phyloP scores from a whole-genome alignment of 1,140 invertebrate species.

The Zaprionus ornatus region DNA sequence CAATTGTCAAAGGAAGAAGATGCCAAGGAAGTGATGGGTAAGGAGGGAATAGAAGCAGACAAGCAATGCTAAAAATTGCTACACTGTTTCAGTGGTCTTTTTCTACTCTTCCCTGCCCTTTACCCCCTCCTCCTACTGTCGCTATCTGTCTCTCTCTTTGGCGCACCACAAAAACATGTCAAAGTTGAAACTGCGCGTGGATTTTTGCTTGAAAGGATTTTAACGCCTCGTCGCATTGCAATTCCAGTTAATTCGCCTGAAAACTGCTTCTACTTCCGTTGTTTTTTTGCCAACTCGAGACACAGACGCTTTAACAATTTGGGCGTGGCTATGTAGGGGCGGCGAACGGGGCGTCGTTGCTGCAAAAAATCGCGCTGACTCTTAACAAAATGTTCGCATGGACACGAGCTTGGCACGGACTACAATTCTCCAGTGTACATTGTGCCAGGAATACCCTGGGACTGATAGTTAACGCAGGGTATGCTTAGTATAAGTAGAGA shows the following conservation, averaged over 20 bases:
- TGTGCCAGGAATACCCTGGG: not conserved
- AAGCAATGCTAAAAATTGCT: slow-evolving; percentile 13
- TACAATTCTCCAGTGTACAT: slow-evolving; percentile 10
- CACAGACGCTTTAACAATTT: not conserved
- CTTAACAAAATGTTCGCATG: not conserved
- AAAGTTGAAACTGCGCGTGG: slow-evolving; percentile 35
- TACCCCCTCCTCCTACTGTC: not conserved
- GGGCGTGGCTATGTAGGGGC: not conserved
- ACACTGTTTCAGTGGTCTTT: not conserved
- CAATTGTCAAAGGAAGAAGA: slow-evolving; percentile 30
- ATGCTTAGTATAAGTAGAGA: not conserved
- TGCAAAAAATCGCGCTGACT: not conserved
- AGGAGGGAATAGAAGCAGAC: not conserved
- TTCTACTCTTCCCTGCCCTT: not conserved
- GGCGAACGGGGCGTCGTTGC: no score
- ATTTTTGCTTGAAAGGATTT: slow-evolving; percentile 50
- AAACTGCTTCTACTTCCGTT: slow-evolving; percentile 19
- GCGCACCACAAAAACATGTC: slow-evolving; percentile 31
- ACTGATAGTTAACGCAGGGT: not conserved
- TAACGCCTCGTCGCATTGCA: slow-evolving; percentile 71
- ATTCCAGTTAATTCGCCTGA: slow-evolving; percentile 68
- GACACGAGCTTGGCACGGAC: not conserved
- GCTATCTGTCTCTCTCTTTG: not conserved
- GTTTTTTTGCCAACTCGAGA: slow-evolving; percentile 6
- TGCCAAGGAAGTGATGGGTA: not conserved